A percentile compares a stretch with the other conserved stretches of the same genome.
Conservation (phyloP, 2,797 vertebrate genomes). For the Euphonia xanthogaster region DNA sequence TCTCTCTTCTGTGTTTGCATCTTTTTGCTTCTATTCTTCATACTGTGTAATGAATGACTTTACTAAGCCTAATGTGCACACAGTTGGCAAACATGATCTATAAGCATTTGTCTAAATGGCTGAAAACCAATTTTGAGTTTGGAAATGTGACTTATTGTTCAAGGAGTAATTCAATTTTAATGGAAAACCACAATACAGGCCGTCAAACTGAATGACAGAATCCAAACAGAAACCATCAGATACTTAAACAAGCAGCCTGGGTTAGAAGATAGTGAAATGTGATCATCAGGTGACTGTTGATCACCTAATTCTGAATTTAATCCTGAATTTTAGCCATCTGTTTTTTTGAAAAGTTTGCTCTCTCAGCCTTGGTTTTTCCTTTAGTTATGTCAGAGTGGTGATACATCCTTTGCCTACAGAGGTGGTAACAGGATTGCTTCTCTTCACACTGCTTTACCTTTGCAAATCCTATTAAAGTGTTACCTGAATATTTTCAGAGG, state of each 20-base stretch:
- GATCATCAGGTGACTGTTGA: not conserved
- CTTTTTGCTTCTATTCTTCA: not conserved
- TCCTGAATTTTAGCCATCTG: not conserved
- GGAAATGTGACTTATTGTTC: not conserved
- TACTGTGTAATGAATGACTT: not conserved
- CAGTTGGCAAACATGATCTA: not conserved
- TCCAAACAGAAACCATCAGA: not conserved
- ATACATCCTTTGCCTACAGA: not conserved
- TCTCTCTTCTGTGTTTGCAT: not conserved
- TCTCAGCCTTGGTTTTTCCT: not conserved
- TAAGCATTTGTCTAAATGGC: not conserved
- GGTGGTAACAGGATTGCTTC: not conserved
- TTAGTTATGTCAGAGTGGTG: not conserved
- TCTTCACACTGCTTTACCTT: not conserved
- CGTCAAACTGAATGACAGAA: not conserved
- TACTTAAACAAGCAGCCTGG: not conserved
- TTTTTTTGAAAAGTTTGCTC: not conserved
- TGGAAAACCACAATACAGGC: not conserved
- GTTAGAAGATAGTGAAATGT: not conserved
- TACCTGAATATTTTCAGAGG: constrained; percentile 8
- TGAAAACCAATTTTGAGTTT: constrained; percentile 2
- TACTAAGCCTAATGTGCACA: not conserved
- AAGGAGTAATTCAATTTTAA: not conserved
- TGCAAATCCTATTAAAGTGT: not conserved
- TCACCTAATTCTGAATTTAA: not conserved